Evolutionary conservation across 2,113 vertebrate species (phyloP).

Genomic region (Herpetotheres cachinnans): DNA sequence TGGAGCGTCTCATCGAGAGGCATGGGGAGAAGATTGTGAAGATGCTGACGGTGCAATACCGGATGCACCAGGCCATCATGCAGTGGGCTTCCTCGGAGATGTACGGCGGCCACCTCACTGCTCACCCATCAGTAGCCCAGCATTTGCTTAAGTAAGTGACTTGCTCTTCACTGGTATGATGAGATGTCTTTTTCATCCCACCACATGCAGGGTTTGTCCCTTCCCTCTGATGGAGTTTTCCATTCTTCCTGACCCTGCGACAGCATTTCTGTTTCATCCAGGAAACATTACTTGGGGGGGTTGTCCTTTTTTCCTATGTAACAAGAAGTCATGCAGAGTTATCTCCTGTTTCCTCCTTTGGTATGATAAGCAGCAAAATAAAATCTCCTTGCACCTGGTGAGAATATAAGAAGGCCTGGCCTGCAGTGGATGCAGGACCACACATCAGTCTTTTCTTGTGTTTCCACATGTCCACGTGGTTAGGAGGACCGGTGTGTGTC

Average conservation of each 20-base stretch:
- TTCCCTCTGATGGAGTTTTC: background rate
- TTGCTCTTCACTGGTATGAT: accelerated
- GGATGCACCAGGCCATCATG: slow-evolving; percentile 92
- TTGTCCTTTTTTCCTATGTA: background rate
- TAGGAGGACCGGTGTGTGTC: background rate
- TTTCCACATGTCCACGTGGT: background rate
- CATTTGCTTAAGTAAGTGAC: slow-evolving; percentile 86
- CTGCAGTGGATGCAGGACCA: background rate
- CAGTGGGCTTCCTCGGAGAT: slow-evolving; percentile 89
- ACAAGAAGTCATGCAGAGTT: background rate
- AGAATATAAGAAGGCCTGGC: background rate
- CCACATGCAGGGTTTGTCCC: background rate
- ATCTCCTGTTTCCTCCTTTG: background rate
- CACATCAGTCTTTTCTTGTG: too few relatives aligned
- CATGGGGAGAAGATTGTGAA: slow-evolving; percentile 70
- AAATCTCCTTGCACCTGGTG: background rate
- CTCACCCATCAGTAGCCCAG: slow-evolving; percentile 84
- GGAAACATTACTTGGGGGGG: background rate
- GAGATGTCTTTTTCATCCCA: background rate
- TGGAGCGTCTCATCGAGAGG: slow-evolving; percentile 86
- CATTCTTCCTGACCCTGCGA: accelerated
- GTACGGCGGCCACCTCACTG: slow-evolving; percentile 82
- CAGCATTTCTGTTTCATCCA: accelerated
- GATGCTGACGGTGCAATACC: slow-evolving; percentile 92
- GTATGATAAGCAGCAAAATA: background rate